Percentiles rank a stretch among this genome's conserved stretches.
Evolutionary conservation across 2,797 vertebrate species (phyloP).

Genomic region (Paramormyrops hopkinsi): DNA sequence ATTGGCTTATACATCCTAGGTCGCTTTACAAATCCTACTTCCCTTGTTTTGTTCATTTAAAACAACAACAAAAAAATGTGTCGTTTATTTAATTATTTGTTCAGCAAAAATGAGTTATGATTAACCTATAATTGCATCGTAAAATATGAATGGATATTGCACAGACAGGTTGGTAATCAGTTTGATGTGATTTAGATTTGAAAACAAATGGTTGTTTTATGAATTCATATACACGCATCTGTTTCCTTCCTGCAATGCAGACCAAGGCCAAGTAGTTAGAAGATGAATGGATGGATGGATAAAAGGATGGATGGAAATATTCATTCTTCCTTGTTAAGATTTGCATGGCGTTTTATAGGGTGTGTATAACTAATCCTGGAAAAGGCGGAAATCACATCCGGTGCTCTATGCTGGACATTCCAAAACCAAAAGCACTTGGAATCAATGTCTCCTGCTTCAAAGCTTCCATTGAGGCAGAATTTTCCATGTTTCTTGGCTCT

Average conservation of each 20-base stretch:
- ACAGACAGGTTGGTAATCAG: background rate
- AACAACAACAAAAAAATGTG: background rate
- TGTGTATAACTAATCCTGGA: background rate
- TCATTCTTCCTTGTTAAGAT: background rate
- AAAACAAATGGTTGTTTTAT: background rate
- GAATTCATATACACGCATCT: background rate
- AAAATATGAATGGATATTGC: background rate
- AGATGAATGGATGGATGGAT: background rate
- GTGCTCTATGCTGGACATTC: background rate
- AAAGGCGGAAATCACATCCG: background rate
- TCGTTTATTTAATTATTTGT: background rate
- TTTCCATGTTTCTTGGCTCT: conserved; percentile 11
- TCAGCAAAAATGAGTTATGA: background rate
- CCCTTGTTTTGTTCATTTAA: background rate
- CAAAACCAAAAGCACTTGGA: background rate
- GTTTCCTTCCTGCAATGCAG: background rate
- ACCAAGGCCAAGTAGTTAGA: background rate
- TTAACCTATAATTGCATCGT: background rate
- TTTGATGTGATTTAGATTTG: background rate
- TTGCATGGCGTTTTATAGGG: background rate
- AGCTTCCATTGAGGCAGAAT: background rate
- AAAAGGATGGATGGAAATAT: background rate
- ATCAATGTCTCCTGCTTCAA: background rate
- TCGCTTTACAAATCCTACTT: background rate
- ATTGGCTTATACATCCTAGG: background rate